phyloP scores from a whole-genome alignment of 2,888 invertebrate species.

The Shargacucullia verbasci region DNA sequence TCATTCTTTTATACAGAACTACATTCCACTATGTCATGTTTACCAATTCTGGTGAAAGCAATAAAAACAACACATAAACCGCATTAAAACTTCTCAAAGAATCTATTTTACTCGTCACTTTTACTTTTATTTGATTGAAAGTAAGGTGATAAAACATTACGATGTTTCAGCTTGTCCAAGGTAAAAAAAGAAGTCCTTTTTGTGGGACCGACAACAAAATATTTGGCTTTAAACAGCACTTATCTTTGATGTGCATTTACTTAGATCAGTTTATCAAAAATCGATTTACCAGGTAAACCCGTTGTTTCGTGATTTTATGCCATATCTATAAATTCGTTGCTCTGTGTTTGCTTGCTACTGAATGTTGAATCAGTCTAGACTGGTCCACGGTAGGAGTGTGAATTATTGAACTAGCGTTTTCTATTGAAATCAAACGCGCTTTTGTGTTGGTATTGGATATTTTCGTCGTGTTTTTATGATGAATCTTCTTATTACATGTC shows the following conservation, averaged over 20 bases:
- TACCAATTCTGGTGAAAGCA: background rate
- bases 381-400: conserved; percentile 22
- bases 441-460: background rate
- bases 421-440: conserved; percentile 22
- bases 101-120: conserved; percentile 8
- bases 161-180: conserved; percentile 1
- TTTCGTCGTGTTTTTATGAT: conserved; percentile 14
- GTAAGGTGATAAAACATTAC: conserved; percentile 28
- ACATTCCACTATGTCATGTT: background rate
- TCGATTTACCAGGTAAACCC: too few species aligned
- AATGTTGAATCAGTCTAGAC: conserved; percentile 46
- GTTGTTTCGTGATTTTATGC: conserved; percentile 4
- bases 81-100: background rate
- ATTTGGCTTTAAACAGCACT: too few species aligned
- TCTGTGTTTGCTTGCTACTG: conserved; percentile 1
- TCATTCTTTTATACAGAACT: too few species aligned
- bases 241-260: too few species aligned
- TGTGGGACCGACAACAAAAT: too few species aligned
- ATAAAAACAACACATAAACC: conserved; percentile 3
- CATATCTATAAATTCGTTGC: conserved; percentile 13
- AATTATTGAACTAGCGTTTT: conserved; percentile 38
- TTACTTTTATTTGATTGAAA: conserved; percentile 30
- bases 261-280: too few species aligned
- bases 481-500: too few species aligned
- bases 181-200: too few species aligned